Base-by-base conservation (phyloP, 1,140 invertebrate species). In the Bombus haemorrhoidalis region DNA sequence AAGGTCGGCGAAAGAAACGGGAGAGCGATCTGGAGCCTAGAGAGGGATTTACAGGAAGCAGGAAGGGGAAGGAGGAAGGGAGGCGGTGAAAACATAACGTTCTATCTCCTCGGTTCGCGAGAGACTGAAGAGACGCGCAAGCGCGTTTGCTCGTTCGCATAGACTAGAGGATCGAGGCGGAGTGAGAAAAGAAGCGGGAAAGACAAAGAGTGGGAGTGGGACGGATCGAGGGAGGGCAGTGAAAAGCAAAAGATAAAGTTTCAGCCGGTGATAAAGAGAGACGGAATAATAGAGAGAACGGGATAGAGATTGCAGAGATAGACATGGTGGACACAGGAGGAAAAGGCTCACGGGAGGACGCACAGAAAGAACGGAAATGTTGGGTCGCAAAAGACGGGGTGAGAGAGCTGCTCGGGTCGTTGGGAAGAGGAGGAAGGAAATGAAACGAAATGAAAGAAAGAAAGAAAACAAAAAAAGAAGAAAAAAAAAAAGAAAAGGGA, bases 351-450 rank as follows among this genome's bases (percentile, higher is more conserved):
- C 32, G 86, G 87, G 87, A 90, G 69, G 76, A 92, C 79, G 79
- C 85, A 83, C 80, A 77, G 83, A 91, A 88, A 83, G 78, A 88
- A 85, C 83, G 83, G 80, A 91, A 85, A 80, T 12, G 69, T 34
- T 37, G 4, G 22, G 43, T n/a, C 22, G 41, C 32, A 22, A 62
- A 62, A 68, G 22, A n/a, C 41, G n/a, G 62, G 69, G 57, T 28
- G 69, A 12, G 34, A 39, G 76, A 32, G 73, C 43, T 80, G 73
- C 43, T 80, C 41, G 62, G 68, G 25, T 59, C 41, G 37, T 25
- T 71, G 53, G 47, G 71, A 57, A 39, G 59, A 57, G 72, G 68
- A 75, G 73, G 64, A 53, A 37, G 37, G 22, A 53, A 79, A n/a
- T 3, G 47, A 59, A 37, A 34, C 18, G n/a, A 25, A 25, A n/a